Evolutionary conservation across 1,140 invertebrate species (phyloP), one percentile per base, ranked within the genome.

Genomic region (Heliothis subflexa): DNA sequence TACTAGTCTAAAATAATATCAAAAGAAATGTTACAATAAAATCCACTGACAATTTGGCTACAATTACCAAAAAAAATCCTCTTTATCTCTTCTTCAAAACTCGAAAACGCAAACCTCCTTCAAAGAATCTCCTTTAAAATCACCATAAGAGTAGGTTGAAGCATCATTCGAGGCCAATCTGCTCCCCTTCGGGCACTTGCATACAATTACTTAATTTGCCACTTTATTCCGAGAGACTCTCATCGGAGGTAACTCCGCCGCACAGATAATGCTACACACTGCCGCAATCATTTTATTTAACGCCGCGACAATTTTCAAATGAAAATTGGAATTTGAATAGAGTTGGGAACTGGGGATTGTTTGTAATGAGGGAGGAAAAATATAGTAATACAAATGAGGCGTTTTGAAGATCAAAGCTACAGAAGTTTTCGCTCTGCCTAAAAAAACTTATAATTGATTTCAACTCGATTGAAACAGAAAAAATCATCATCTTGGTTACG

Each of bases 141-240:
- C 40, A 25, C 57, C 21, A 57, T 62, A 45, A 61, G 72, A 75
- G 72, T 73, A 10, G 21, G 11, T 61, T 12, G 16, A 75, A 57
- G 47, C 72, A 62, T 49, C 55, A 50, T 40, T 49, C 50, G 45
- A 13, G 59, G 72, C 72, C 72, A 75, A 75, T 75, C 72, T n/a
- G 72, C 54, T 75, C 72, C 72, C 72, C 72, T 75, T 55, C 49
- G 68, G 52, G 25, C 72, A 75, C 55, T 75, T 75, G 72, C 72
- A 75, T 75, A 75, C 72, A 75, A 75, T 75, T 62, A 75, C 72
- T 62, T 75, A 75, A 75, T 75, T 75, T 52, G 72, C 72, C 72
- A 75, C 72, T 75, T 75, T 75, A 73, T 62, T 55, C 72, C 16
- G 18, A 75, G 72, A 62, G 57, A 25, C 59, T 59, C 72, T 74